A percentile compares a stretch with the other conserved stretches of the same genome.
phyloP scores from a whole-genome alignment of 2,797 vertebrate species.

The Salmo trutta region DNA sequence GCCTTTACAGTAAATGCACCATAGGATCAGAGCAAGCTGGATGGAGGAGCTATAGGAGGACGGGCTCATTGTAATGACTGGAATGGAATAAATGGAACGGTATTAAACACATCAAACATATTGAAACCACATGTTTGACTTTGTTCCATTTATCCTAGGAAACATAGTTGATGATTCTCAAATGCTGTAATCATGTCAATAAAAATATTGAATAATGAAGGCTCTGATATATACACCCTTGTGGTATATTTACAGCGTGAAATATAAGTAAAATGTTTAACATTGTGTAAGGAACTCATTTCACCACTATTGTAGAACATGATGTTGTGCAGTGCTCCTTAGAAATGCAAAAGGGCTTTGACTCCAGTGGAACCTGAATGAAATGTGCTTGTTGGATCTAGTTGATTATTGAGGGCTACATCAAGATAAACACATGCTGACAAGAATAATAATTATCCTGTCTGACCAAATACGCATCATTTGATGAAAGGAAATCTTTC shows the following conservation, averaged over 20 bases:
- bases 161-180: neutral
- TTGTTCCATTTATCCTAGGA: too few relatives aligned
- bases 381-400: slow-evolving; percentile 43
- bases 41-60: too few relatives aligned
- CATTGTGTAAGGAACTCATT: slow-evolving; percentile 14
- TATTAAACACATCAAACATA: too few relatives aligned
- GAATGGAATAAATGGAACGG: too few relatives aligned
- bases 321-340: slow-evolving; percentile 26
- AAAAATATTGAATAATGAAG: neutral
- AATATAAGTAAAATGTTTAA: slow-evolving; percentile 6
- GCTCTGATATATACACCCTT: neutral
- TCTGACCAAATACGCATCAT: slow-evolving; percentile 47
- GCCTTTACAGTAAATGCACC: neutral
- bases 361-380: slow-evolving; percentile 29
- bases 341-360: slow-evolving; percentile 23
- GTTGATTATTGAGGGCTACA: slow-evolving; percentile 45
- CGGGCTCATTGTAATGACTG: too few relatives aligned
- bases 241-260: neutral
- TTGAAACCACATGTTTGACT: too few relatives aligned
- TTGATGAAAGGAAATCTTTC: slow-evolving; percentile 47
- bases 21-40: neutral
- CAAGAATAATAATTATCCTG: slow-evolving; percentile 55
- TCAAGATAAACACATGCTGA: slow-evolving; percentile 59
- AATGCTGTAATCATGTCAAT: neutral
- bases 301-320: neutral